Evolutionary conservation across 2,888 invertebrate genomes (phyloP).

Genomic region (Epistrophe eligans): DNA sequence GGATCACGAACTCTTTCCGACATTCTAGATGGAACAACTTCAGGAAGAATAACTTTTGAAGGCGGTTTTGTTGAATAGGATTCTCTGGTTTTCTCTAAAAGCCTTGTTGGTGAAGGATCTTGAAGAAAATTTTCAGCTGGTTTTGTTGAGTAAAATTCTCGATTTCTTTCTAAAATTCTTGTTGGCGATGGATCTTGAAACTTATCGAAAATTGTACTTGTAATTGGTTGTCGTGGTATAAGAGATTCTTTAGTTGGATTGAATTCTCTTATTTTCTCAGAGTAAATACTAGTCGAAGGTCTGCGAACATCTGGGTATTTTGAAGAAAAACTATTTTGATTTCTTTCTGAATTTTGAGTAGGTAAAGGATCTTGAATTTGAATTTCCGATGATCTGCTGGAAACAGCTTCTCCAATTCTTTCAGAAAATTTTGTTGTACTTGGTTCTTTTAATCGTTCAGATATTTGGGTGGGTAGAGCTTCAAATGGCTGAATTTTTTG

Average conservation of each 20-base stretch:
- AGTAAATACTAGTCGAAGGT: conserved; percentile 33
- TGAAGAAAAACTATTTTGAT: background rate
- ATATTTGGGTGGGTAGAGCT: conserved; percentile 43
- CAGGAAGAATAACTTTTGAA: background rate
- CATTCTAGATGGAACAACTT: conserved; percentile 1
- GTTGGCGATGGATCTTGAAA: conserved; percentile 75
- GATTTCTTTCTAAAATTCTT: conserved; percentile 47
- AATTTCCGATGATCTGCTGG: conserved; percentile 26
- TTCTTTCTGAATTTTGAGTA: conserved; percentile 20
- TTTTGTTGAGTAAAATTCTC: conserved; percentile 37
- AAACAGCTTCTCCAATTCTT: conserved; percentile 59
- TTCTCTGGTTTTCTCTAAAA: conserved; percentile 52
- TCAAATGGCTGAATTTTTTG: conserved; percentile 24
- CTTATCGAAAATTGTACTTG: conserved; percentile 62
- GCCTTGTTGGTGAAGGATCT: conserved; percentile 75
- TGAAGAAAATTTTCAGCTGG: background rate
- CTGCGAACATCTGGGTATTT: conserved; percentile 34
- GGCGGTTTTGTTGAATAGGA: conserved; percentile 34
- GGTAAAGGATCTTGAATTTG: background rate
- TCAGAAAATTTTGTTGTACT: conserved; percentile 64
- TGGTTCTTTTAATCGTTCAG: conserved; percentile 58
- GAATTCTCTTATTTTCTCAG: conserved; percentile 65
- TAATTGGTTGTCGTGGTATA: conserved; percentile 62
- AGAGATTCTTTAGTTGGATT: conserved; percentile 63
- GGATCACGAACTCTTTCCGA: conserved; percentile 27